Percentiles rank a stretch among this genome's conserved stretches.
phyloP scores from a whole-genome alignment of 2,797 vertebrate genomes.

The Arnoldichthys spilopterus region DNA sequence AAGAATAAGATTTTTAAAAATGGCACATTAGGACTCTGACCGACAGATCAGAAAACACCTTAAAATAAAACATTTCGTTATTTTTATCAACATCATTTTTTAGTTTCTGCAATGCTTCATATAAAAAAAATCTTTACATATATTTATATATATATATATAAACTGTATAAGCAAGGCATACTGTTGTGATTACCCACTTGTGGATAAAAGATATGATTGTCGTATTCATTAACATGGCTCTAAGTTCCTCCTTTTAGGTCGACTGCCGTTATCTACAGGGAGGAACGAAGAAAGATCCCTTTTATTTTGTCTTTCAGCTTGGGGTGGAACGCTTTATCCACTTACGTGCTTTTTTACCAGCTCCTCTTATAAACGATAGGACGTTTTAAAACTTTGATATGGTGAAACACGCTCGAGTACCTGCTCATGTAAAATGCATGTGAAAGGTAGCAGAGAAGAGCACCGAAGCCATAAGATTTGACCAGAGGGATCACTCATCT shows the following conservation, averaged over 20 bases:
- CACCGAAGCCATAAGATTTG: slow-evolving; percentile 1
- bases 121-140: slow-evolving; percentile 64
- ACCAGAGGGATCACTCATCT: slow-evolving; percentile 1
- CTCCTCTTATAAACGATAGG: slow-evolving; percentile 7
- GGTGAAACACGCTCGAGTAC: not conserved
- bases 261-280: slow-evolving; percentile 62
- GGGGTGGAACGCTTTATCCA: slow-evolving; percentile 29
- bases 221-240: slow-evolving; percentile 73
- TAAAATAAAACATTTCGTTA: slow-evolving; percentile 60
- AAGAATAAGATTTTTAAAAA: slow-evolving; percentile 81
- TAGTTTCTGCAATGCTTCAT: slow-evolving; percentile 80
- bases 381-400: slow-evolving; percentile 22
- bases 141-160: slow-evolving; percentile 42
- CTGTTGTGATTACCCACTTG: slow-evolving; percentile 63
- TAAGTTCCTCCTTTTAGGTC: slow-evolving; percentile 60
- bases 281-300: slow-evolving; percentile 61
- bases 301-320: slow-evolving; percentile 54
- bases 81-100: slow-evolving; percentile 70
- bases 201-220: slow-evolving; percentile 74
- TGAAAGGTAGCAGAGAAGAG: slow-evolving; percentile 21
- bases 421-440: slow-evolving; percentile 19
- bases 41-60: slow-evolving; percentile 60
- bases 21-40: slow-evolving; percentile 76
- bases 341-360: slow-evolving; percentile 1
- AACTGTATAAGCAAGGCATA: slow-evolving; percentile 68